These are phyloP conservation scores for Drosophila sp. DNA, from an alignment of 1,140 invertebrate genomes.

Conservation along the genomic window DNA sequence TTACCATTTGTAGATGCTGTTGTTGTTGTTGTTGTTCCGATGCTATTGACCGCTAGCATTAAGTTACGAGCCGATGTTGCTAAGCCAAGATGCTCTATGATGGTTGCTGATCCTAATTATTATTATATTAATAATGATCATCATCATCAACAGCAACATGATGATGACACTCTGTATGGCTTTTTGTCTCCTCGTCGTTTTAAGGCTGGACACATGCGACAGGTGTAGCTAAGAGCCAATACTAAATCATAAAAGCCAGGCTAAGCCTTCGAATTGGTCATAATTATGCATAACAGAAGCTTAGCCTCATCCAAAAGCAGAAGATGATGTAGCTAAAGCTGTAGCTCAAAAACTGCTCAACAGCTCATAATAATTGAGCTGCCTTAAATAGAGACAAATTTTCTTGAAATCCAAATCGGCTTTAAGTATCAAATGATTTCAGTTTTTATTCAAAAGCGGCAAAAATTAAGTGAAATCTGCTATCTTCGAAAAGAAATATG, in stretches of 20 bases:
- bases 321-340: background rate
- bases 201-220: constrained; percentile 25
- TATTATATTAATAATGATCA: constrained; percentile 1
- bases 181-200: constrained; percentile 9
- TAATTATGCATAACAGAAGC: constrained; percentile 43
- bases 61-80: constrained; percentile 55
- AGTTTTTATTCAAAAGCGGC: too few species aligned
- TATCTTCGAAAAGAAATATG: too few species aligned
- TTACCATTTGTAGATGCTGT: constrained; percentile 23
- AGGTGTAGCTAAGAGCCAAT: constrained; percentile 35
- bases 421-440: background rate
- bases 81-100: constrained; percentile 57
- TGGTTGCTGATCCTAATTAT: constrained; percentile 46
- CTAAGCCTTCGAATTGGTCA: constrained; percentile 40
- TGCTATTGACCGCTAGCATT: constrained; percentile 77
- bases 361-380: constrained; percentile 24
- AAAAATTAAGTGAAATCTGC: too few species aligned
- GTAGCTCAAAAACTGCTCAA: constrained; percentile 1
- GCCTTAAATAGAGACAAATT: constrained; percentile 6
- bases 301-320: background rate
- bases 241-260: constrained; percentile 30
- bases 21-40: constrained; percentile 42
- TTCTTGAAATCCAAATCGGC: background rate
- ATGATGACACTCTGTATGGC: constrained; percentile 13
- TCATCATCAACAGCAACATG: background rate